Percentiles rank a stretch among this genome's conserved stretches.
Evolutionary conservation across 2,797 vertebrate genomes (phyloP).

Genomic region (Syngnathus acus): DNA sequence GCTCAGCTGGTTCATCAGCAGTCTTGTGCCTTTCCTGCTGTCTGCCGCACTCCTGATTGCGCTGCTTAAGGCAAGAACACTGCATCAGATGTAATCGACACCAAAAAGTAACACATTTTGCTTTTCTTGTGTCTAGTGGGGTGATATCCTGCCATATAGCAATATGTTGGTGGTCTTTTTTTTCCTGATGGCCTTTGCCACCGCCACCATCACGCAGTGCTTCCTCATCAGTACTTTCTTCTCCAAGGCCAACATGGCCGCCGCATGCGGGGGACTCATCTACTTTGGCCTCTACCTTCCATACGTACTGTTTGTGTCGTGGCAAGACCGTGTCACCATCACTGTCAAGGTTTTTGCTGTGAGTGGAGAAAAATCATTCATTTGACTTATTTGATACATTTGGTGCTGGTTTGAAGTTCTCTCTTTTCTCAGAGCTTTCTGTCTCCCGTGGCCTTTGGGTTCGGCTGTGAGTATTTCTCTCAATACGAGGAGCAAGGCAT

Average conservation of each 20-base stretch:
- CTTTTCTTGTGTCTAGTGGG: slow-evolving; percentile 58
- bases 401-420: neutral
- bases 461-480: slow-evolving; percentile 86
- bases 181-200: slow-evolving; percentile 79
- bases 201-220: slow-evolving; percentile 86
- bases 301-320: slow-evolving; percentile 82
- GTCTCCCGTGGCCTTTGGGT: slow-evolving; percentile 88
- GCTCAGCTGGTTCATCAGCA: slow-evolving; percentile 90
- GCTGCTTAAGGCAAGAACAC: slow-evolving; percentile 75
- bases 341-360: slow-evolving; percentile 68
- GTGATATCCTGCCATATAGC: slow-evolving; percentile 86
- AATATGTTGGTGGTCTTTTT: slow-evolving; percentile 76
- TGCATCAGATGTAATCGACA: neutral
- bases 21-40: slow-evolving; percentile 79
- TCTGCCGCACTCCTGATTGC: slow-evolving; percentile 76
- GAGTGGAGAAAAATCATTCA: slow-evolving; percentile 42
- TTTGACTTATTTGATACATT: neutral
- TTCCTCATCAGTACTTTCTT: slow-evolving; percentile 89
- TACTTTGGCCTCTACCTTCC: slow-evolving; percentile 86
- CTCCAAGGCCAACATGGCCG: slow-evolving; percentile 81
- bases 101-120: neutral
- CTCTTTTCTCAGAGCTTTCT: slow-evolving; percentile 75
- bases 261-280: slow-evolving; percentile 81
- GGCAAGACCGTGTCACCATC: slow-evolving; percentile 76
- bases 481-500: slow-evolving; percentile 86